Base-by-base conservation (phyloP, 1,140 invertebrate species). In the Leucophenga varia region DNA sequence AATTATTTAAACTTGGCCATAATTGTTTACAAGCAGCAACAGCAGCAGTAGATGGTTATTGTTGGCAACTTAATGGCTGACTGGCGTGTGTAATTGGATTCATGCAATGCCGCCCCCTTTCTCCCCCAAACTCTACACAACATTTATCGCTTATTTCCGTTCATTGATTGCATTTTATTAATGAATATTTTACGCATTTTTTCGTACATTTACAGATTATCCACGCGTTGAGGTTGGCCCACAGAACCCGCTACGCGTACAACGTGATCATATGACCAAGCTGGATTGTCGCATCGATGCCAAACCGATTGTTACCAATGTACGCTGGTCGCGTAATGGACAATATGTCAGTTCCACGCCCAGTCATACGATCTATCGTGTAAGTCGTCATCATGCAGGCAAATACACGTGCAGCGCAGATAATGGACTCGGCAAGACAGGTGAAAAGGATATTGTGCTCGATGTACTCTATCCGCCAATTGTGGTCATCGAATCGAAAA, bases 201-300 rank as follows among this genome's bases (percentile, higher is more conserved):
- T 65, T 35, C 22, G 30, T 59, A 61, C 72, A 57, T 80, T 31
- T 81, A 10, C 77, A 92, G 90, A 95, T 79, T 92, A 89, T 74
- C 93, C 93, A 1, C 81, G 92, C 13, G 88, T 95, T 3, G 84
- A 86, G 55, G 88, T 95, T 13, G 91, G 90, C 0, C 90, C 92
- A 5, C 88, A 91, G 69, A 94, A 95, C 71, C 91, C 91, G 1
- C 55, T 95, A 18, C 84, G 85, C 57, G 87, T 95, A 1, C 89
- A 93, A 75, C 81, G 86, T 14, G 92, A 92, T 64, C 85, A 83
- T 10, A 84, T 85, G 6, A 89, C 90, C 1, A 85, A 83, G 2
- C 78, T 95, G 63, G 86, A 86, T 38, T 96, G 93, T 64, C 82
- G 84, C 47, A 92, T 94, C 1, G 90, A 95, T 57, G 86, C 92